Evolutionary conservation across 2,113 vertebrate genomes (phyloP), one percentile per base, ranked within the genome.

Genomic region (Lethenteron camtschaticum): DNA sequence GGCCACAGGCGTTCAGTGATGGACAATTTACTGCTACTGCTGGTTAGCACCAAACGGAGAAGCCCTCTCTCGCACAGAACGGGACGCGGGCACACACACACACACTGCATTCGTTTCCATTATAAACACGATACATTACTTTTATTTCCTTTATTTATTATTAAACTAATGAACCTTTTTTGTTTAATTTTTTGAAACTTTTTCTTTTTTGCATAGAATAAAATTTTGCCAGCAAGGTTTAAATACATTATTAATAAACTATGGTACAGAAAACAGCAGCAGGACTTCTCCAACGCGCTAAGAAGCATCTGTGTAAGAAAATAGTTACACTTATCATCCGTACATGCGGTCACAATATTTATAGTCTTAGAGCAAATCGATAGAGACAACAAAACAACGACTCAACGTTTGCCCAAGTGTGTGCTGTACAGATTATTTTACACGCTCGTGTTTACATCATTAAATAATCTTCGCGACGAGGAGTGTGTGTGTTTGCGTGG

Each of bases 121-220:
- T 24, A 66, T 11, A 66, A n/a, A 66, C 8, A 24, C 24, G 63
- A 16, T 66, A 16, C 10, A n/a, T 66, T 9, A 66, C n/a, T 16
- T n/a, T n/a, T 16, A 66, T 8, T 66, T 66, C n/a, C 63, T 16
- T 16, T 11, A 66, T 66, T n/a, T n/a, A 66, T 24, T 66, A 24
- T 16, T 24, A 66, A n/a, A 24, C n/a, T 11, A n/a, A 16, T 11
- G 9, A n/a, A 66, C n/a, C 24, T 16, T 16, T 24, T 9, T 24
- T 24, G n/a, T 24, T 24, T 1, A 8, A 24, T 24, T 24, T 24
- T 24, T 24, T 10, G 2, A 66, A 66, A 66, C n/a, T 24, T 24
- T 66, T 66, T 10, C 24, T 66, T 66, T 24, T 66, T 66, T 66
- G 63, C 63, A 66, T 66, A 66, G 63, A 66, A 66, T 66, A 66